Conservation (phyloP, 2,888 invertebrate genomes). For the Epinotia demarniana region DNA sequence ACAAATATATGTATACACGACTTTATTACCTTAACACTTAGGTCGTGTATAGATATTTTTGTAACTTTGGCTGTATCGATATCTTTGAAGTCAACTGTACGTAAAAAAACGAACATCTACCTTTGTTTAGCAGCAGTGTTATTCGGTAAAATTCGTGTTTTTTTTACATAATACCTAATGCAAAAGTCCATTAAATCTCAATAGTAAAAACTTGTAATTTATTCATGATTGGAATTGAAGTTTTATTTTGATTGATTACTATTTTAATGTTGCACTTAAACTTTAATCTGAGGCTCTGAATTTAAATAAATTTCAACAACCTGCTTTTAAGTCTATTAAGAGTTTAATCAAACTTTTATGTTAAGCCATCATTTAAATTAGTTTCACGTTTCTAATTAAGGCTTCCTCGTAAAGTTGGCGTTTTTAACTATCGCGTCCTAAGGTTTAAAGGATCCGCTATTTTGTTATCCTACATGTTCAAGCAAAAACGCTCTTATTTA, state of each 20-base stretch:
- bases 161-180: not conserved
- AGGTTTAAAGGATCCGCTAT: conserved; percentile 28
- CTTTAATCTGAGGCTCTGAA: not conserved
- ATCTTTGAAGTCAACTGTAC: no score
- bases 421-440: conserved; percentile 46
- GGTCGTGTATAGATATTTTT: no score
- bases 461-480: not conserved
- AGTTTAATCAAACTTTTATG: conserved; percentile 30
- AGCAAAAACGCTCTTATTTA: no score
- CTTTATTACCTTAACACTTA: no score
- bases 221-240: not conserved
- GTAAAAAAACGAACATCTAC: no score
- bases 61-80: no score
- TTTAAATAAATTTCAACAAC: conserved; percentile 13
- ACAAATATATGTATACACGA: no score
- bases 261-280: not conserved
- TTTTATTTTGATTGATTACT: not conserved
- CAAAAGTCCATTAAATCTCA: not conserved
- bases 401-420: conserved; percentile 43
- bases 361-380: conserved; percentile 42
- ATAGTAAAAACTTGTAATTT: not conserved
- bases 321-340: conserved; percentile 16
- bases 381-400: conserved; percentile 50
- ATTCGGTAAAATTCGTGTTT: no score
- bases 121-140: not conserved